Evolutionary conservation across 2,797 vertebrate genomes (phyloP).

Genomic region (Acanthis flammea): DNA sequence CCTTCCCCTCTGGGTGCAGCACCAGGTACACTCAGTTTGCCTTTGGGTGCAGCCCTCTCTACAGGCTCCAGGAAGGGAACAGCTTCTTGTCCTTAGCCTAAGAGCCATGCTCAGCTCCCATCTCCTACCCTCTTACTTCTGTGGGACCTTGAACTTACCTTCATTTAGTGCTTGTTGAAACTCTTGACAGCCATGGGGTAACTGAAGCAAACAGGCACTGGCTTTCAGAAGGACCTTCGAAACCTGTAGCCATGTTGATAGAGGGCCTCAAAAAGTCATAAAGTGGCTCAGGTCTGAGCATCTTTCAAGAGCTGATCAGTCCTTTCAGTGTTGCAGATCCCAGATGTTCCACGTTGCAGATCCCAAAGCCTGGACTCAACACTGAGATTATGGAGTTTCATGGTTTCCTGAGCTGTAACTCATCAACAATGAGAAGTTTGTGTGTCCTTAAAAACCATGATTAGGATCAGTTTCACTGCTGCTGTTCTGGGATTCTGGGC

Average conservation of each 20-base stretch:
- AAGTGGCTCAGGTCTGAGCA: neutral
- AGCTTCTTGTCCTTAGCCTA: neutral
- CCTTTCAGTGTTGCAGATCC: neutral
- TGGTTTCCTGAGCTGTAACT: neutral
- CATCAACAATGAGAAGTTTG: neutral
- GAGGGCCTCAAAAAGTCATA: neutral
- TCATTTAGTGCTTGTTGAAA: neutral
- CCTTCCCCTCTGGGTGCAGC: neutral
- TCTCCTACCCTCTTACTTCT: neutral
- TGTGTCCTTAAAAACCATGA: neutral
- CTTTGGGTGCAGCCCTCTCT: neutral
- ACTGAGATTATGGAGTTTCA: rapidly evolving
- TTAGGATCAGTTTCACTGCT: neutral
- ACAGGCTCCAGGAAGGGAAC: neutral
- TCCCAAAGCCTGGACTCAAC: neutral
- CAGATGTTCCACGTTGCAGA: neutral
- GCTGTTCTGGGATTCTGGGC: neutral
- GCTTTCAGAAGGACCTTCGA: neutral
- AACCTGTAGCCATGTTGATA: neutral
- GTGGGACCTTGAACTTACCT: neutral
- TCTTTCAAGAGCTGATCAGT: neutral
- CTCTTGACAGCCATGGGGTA: neutral
- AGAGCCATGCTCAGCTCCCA: neutral
- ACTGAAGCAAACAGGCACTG: neutral
- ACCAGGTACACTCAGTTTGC: rapidly evolving